Evolutionary conservation across 2,888 invertebrate species (phyloP).

Genomic region (Trachelus tabidus): DNA sequence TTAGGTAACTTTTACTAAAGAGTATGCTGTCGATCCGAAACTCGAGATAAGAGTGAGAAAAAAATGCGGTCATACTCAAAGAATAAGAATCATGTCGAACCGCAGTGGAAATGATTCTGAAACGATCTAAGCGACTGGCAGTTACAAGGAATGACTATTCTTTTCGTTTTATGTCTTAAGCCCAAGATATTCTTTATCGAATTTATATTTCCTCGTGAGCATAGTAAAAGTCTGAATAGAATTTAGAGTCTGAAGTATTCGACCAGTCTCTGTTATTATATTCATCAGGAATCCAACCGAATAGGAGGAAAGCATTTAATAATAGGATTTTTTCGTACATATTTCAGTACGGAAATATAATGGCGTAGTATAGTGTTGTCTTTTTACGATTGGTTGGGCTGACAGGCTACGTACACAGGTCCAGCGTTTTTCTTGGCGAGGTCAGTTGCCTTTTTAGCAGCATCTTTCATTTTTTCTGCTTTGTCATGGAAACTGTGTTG

Average conservation of each 20-base stretch:
- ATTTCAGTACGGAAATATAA: neutral
- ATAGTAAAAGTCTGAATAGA: neutral
- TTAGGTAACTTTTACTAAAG: neutral
- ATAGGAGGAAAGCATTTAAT: neutral
- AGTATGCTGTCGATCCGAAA: neutral
- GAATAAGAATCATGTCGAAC: neutral
- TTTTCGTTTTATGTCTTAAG: neutral
- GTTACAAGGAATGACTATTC: neutral
- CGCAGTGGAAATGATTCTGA: neutral
- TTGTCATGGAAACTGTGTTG: constrained; percentile 60
- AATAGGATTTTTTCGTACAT: neutral
- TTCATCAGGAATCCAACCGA: neutral
- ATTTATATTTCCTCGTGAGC: neutral
- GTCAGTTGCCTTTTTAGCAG: constrained; percentile 84
- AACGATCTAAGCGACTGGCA: neutral
- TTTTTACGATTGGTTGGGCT: constrained; percentile 58
- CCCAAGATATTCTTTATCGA: neutral
- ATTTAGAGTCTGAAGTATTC: neutral
- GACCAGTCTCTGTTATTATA: neutral
- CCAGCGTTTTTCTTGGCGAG: constrained; percentile 75
- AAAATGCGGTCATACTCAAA: neutral
- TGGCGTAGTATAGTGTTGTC: neutral
- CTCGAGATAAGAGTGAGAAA: neutral
- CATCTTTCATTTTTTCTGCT: constrained; percentile 77
- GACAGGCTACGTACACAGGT: constrained; percentile 63